A percentile compares a stretch with the other conserved stretches of the same genome.
phyloP scores from a whole-genome alignment of 2,797 vertebrate species.

The Hoplostethus mediterraneus region DNA sequence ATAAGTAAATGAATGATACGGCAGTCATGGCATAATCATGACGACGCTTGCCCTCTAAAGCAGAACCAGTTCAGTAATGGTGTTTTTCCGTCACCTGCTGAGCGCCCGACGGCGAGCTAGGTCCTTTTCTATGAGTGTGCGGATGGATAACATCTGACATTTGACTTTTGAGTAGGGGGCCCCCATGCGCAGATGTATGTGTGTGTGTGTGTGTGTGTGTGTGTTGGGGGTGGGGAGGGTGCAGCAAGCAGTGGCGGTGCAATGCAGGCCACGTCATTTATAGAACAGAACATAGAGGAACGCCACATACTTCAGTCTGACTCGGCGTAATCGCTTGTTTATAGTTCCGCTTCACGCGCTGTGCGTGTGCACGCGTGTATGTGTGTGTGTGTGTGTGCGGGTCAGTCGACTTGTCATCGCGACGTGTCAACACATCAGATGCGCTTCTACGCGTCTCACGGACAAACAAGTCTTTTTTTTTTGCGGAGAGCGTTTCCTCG shows the following conservation, averaged over 20 bases:
- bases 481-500: not conserved
- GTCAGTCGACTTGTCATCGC: too few relatives aligned
- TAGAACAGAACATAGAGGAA: constrained; percentile 81
- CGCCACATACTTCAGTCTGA: constrained; percentile 65
- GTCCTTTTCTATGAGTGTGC: constrained; percentile 59
- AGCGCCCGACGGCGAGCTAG: constrained; percentile 48
- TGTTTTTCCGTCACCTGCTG: constrained; percentile 64
- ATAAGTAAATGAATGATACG: constrained; percentile 39
- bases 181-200: constrained; percentile 66
- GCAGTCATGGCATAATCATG: constrained; percentile 45
- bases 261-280: constrained; percentile 80
- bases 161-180: constrained; percentile 82
- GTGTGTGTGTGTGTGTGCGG: not conserved
- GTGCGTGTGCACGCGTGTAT: not conserved
- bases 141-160: constrained; percentile 83
- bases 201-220: constrained; percentile 46
- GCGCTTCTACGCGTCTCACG: not conserved
- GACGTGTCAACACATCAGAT: not conserved
- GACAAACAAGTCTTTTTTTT: not conserved
- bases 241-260: constrained; percentile 63
- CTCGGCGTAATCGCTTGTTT: constrained; percentile 64
- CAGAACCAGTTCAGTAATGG: constrained; percentile 55
- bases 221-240: constrained; percentile 22
- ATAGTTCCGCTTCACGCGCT: constrained; percentile 26
- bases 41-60: constrained; percentile 15